Percentiles rank a stretch among this genome's conserved stretches.
These are phyloP conservation scores for Nycteola revayana DNA, from an alignment of 2,888 invertebrate genomes.

Conservation along the genomic window DNA sequence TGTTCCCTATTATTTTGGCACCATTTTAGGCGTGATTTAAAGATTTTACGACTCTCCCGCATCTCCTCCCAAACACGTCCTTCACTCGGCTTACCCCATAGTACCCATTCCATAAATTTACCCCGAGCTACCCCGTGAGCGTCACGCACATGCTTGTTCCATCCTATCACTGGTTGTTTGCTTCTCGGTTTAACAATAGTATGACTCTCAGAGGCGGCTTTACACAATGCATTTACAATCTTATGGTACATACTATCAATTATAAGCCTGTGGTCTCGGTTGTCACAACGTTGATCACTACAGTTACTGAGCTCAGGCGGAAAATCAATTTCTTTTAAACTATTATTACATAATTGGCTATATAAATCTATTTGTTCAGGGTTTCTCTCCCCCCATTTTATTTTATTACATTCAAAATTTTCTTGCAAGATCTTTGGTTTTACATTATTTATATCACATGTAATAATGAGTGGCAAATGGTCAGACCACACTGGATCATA, in stretches of 20 bases:
- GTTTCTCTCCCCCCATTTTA: conserved; percentile 2
- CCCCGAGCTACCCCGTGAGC: conserved; percentile 15
- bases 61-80: conserved; percentile 3
- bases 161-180: conserved; percentile 6
- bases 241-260: conserved; percentile 1
- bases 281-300: conserved; percentile 1
- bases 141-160: conserved; percentile 19
- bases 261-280: background rate
- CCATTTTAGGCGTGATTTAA: no score
- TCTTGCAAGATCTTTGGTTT: conserved; percentile 3
- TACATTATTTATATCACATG: conserved; percentile 5
- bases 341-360: background rate
- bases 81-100: conserved; percentile 1
- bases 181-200: background rate
- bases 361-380: background rate
- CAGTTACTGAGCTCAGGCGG: conserved; percentile 1
- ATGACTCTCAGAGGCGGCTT: conserved; percentile 3
- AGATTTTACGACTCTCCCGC: no score
- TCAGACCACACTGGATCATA: no score
- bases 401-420: conserved; percentile 1
- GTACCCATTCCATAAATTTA: conserved; percentile 7
- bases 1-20: no score
- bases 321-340: conserved; percentile 3
- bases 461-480: conserved; percentile 6
- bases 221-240: conserved; percentile 1